Conservation (phyloP, 2,797 vertebrate species). For the Champsocephalus esox region DNA sequence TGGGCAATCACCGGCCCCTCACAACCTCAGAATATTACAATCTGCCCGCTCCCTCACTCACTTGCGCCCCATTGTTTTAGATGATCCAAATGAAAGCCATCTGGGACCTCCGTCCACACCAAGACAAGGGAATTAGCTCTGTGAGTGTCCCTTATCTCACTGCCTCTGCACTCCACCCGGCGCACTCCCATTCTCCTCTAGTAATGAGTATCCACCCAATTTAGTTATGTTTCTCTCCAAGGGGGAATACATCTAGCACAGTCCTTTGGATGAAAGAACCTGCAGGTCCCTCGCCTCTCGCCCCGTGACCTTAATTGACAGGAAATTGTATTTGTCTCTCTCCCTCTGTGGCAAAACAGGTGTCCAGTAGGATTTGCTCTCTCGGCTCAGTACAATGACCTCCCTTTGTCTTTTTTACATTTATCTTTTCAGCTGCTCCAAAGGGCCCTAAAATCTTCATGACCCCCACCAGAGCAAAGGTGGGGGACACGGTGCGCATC, state of each 20-base stretch:
- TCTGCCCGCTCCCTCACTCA: constrained; percentile 38
- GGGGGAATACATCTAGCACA: constrained; percentile 81
- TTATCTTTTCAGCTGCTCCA: constrained; percentile 88
- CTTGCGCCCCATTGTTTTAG: constrained; percentile 77
- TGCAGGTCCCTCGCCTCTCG: constrained; percentile 70
- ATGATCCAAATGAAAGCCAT: constrained; percentile 82
- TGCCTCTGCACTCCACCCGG: constrained; percentile 79
- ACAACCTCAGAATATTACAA: constrained; percentile 66
- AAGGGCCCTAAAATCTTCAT: constrained; percentile 94
- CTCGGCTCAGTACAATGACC: constrained; percentile 65
- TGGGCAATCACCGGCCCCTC: constrained; percentile 57
- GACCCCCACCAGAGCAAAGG: constrained; percentile 91
- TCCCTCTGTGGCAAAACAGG: constrained; percentile 69
- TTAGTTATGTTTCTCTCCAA: constrained; percentile 78
- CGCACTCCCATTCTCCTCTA: constrained; percentile 80
- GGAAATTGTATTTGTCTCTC: constrained; percentile 82
- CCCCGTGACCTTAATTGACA: constrained; percentile 83
- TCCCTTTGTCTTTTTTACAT: constrained; percentile 42
- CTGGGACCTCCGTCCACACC: constrained; percentile 73
- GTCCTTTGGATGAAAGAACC: constrained; percentile 78
- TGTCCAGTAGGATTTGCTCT: constrained; percentile 66
- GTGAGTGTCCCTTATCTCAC: constrained; percentile 84
- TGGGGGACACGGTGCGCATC: constrained; percentile 96
- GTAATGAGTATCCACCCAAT: constrained; percentile 88
- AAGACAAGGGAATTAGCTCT: constrained; percentile 86